Evolutionary conservation across 2,888 invertebrate genomes (phyloP).

Genomic region (Andrena marginata): DNA sequence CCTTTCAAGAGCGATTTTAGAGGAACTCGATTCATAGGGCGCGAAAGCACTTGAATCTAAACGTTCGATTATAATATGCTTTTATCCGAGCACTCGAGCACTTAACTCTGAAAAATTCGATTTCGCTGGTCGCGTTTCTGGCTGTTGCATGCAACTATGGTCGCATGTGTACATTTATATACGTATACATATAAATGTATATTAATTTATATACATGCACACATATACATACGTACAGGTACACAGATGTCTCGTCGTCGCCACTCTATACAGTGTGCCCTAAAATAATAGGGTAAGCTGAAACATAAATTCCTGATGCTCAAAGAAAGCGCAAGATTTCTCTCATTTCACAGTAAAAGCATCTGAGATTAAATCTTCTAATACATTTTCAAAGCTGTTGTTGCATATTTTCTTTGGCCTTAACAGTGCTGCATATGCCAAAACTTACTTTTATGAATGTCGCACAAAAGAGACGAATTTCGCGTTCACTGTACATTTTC

Average conservation of each 20-base stretch:
- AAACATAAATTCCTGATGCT: background rate
- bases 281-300: background rate
- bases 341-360: background rate
- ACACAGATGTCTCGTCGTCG: conserved; percentile 10
- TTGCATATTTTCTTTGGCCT: too few relatives aligned
- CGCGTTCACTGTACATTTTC: too few relatives aligned
- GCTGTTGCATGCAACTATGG: conserved; percentile 79
- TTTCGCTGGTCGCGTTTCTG: conserved; percentile 72
- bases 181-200: conserved; percentile 35
- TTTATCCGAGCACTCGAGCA: conserved; percentile 76
- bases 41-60: conserved; percentile 39
- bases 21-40: background rate
- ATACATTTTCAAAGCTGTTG: too few relatives aligned
- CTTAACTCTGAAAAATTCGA: conserved; percentile 74
- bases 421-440: too few relatives aligned
- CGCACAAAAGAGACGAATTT: too few relatives aligned
- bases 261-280: background rate
- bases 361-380: too few relatives aligned
- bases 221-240: conserved; percentile 23
- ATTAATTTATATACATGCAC: conserved; percentile 27
- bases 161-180: conserved; percentile 67
- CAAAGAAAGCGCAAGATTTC: background rate
- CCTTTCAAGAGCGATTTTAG: conserved; percentile 9
- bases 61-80: conserved; percentile 64
- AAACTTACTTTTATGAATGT: too few relatives aligned